phyloP scores from a whole-genome alignment of 2,797 vertebrate genomes.

The Trachops cirrhosus region DNA sequence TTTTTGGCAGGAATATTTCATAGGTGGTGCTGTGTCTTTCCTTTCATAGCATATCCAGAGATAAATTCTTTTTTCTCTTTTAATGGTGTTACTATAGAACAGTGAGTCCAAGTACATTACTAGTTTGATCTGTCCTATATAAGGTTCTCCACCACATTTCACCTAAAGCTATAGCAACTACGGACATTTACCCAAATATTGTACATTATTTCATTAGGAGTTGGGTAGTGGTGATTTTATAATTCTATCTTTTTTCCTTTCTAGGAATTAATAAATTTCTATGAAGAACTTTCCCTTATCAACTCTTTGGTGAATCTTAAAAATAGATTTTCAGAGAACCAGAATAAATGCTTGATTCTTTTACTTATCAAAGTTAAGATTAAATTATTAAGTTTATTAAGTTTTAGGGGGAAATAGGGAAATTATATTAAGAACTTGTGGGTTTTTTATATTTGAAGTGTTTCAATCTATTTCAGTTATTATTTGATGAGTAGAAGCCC shows the following conservation, averaged over 20 bases:
- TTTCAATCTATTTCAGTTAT: background rate
- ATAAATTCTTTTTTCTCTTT: background rate
- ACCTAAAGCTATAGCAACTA: background rate
- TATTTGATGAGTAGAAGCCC: background rate
- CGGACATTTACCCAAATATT: background rate
- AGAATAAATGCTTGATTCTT: background rate
- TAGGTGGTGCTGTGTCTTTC: background rate
- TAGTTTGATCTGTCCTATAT: background rate
- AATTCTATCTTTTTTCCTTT: background rate
- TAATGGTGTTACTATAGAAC: background rate
- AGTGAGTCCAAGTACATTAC: background rate
- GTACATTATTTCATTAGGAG: background rate
- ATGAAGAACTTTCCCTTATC: background rate
- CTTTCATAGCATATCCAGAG: background rate
- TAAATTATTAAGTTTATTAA: background rate
- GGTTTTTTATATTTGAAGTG: conserved; percentile 4
- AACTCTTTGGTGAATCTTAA: background rate
- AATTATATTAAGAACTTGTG: background rate
- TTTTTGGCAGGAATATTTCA: background rate
- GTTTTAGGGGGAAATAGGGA: background rate
- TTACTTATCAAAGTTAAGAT: conserved; percentile 8
- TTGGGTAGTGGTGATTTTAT: background rate
- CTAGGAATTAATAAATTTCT: background rate
- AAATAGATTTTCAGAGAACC: conserved; percentile 18
- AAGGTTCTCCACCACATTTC: background rate